Conservation (phyloP, 2,888 invertebrate species). For the Hylaea fasciaria region DNA sequence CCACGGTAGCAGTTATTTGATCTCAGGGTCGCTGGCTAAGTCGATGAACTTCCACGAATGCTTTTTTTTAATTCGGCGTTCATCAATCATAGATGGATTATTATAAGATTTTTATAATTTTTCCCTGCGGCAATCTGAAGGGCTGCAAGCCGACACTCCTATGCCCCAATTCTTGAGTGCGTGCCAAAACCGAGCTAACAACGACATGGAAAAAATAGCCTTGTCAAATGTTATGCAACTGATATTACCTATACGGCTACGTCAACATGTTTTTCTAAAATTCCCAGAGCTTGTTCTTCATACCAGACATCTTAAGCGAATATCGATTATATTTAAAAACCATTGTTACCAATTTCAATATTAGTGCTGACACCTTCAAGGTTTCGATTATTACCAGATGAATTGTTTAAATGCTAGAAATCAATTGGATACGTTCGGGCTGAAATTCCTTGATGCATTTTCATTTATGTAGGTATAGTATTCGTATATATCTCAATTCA, state of each 20-base stretch:
- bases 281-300: constrained; percentile 8
- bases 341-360: constrained; percentile 1
- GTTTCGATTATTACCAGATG: constrained; percentile 1
- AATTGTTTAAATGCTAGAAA: not conserved
- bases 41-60: constrained; percentile 1
- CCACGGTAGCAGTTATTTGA: constrained; percentile 7
- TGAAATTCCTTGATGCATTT: constrained; percentile 2
- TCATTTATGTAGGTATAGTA: too few relatives aligned
- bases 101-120: constrained; percentile 17
- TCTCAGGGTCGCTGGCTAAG: constrained; percentile 6
- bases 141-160: constrained; percentile 54
- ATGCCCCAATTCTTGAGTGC: constrained; percentile 66
- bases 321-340: not conserved
- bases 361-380: constrained; percentile 9
- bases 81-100: constrained; percentile 3
- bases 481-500: not conserved
- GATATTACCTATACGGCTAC: constrained; percentile 49
- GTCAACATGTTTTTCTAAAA: constrained; percentile 49
- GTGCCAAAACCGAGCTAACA: constrained; percentile 74
- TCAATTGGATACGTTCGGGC: not conserved
- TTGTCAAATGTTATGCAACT: constrained; percentile 71
- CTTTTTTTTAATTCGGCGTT: not conserved
- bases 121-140: constrained; percentile 29
- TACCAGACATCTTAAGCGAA: not conserved
- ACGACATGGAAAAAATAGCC: constrained; percentile 79